Evolutionary conservation across 2,888 invertebrate species (phyloP).

Genomic region (Heliconius ethilla): DNA sequence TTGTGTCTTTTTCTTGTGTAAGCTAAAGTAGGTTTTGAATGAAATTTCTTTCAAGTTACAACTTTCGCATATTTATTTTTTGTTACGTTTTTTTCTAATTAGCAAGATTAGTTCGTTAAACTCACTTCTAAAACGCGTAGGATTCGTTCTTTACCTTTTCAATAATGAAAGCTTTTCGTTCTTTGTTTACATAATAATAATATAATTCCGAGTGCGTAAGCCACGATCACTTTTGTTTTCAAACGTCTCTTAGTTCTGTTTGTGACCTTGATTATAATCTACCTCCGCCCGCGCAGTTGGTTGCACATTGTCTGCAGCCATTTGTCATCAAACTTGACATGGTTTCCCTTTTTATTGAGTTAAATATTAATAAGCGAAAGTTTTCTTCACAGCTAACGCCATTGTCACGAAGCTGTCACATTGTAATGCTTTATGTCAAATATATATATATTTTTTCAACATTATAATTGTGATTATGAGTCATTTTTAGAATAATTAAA

Average conservation of each 20-base stretch:
- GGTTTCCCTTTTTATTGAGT: slow-evolving; percentile 71
- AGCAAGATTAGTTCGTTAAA: not conserved
- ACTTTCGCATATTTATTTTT: not conserved
- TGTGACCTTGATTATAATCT: slow-evolving; percentile 66
- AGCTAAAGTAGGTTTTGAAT: not conserved
- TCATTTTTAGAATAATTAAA: not conserved
- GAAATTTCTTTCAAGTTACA: not conserved
- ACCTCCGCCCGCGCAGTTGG: slow-evolving; percentile 55
- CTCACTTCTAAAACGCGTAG: not conserved
- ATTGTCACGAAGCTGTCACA: not conserved
- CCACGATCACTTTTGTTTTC: slow-evolving; percentile 76
- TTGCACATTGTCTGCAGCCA: slow-evolving; percentile 64
- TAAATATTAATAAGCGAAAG: slow-evolving; percentile 71
- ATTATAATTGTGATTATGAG: not conserved
- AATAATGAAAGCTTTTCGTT: slow-evolving; percentile 24
- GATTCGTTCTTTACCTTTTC: slow-evolving; percentile 16
- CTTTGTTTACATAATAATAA: slow-evolving; percentile 48
- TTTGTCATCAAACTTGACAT: slow-evolving; percentile 64
- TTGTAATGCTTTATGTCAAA: not conserved
- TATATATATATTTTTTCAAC: not conserved
- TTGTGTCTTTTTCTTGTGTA: not conserved
- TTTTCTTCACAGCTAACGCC: slow-evolving; percentile 50
- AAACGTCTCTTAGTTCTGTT: slow-evolving; percentile 55
- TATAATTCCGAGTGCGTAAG: slow-evolving; percentile 58
- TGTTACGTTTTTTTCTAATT: not conserved